phyloP scores from a whole-genome alignment of 2,113 vertebrate genomes.

The Spermophilus dauricus region DNA sequence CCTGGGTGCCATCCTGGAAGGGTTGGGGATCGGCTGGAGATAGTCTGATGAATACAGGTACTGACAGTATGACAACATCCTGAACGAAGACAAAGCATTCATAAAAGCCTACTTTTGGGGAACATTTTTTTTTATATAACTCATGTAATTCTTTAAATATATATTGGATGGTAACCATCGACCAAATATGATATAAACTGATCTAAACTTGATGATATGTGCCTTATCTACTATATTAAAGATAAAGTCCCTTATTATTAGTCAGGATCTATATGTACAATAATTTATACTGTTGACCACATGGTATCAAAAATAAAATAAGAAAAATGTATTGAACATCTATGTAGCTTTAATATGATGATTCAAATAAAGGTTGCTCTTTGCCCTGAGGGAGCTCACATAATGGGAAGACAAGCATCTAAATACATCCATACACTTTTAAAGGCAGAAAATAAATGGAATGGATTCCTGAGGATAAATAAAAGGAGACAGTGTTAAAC shows the following conservation, averaged over 20 bases:
- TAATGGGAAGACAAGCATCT: background rate
- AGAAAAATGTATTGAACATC: background rate
- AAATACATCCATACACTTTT: background rate
- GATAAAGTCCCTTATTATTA: background rate
- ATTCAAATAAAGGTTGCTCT: background rate
- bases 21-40: background rate
- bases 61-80: background rate
- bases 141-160: background rate
- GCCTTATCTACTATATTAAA: constrained; percentile 20
- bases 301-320: background rate
- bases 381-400: background rate
- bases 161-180: background rate
- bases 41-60: background rate
- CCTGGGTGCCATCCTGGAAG: background rate
- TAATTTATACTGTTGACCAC: background rate
- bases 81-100: background rate
- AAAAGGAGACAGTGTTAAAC: background rate
- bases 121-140: background rate
- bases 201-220: background rate
- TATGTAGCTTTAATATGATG: background rate
- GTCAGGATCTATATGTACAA: background rate
- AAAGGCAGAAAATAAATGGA: background rate
- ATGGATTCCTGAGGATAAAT: background rate
- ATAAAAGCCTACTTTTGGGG: background rate
- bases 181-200: constrained; percentile 1